Conservation (phyloP, 1,140 invertebrate species). For the Paraescarpia echinospica region DNA sequence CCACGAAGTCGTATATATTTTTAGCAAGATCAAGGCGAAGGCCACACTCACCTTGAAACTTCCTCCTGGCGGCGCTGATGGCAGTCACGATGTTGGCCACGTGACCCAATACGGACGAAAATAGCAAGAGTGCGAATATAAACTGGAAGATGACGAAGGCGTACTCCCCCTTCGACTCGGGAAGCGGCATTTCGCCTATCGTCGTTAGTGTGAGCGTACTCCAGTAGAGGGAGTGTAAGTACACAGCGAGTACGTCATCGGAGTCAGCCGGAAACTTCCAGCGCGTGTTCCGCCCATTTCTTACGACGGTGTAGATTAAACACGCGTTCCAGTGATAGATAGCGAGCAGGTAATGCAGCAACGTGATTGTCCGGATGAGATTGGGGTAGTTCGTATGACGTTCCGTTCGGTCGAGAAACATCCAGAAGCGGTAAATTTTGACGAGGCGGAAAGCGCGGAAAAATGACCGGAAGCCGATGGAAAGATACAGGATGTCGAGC, state of each 20-base stretch:
- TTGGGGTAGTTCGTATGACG: slow-evolving; percentile 98
- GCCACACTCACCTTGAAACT: slow-evolving; percentile 57
- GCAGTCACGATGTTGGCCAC: slow-evolving; percentile 59
- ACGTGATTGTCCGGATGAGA: slow-evolving; percentile 83
- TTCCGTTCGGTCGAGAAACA: slow-evolving; percentile 97
- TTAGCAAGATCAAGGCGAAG: neutral
- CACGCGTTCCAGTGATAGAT: slow-evolving; percentile 99
- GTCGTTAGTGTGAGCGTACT: slow-evolving; percentile 93
- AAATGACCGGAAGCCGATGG: slow-evolving; percentile 97
- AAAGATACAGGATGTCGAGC: slow-evolving; percentile 96
- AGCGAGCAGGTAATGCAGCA: slow-evolving; percentile 95
- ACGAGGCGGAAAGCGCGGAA: slow-evolving; percentile 94
- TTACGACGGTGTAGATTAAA: slow-evolving; percentile 88
- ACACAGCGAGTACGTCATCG: slow-evolving; percentile 60
- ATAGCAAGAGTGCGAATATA: slow-evolving; percentile 56
- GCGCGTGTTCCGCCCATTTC: neutral
- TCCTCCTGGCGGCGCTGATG: slow-evolving; percentile 56
- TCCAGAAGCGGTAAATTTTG: slow-evolving; percentile 98
- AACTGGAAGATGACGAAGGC: slow-evolving; percentile 55
- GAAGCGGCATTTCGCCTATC: slow-evolving; percentile 71
- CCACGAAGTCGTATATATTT: too few relatives aligned
- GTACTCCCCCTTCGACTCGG: slow-evolving; percentile 73
- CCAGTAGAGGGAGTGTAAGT: slow-evolving; percentile 98
- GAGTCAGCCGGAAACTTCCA: slow-evolving; percentile 14
- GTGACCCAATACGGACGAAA: slow-evolving; percentile 58